These are phyloP conservation scores for Brachypodius melanocephalos DNA, from an alignment of 2,113 vertebrate genomes.

Conservation along the genomic window DNA sequence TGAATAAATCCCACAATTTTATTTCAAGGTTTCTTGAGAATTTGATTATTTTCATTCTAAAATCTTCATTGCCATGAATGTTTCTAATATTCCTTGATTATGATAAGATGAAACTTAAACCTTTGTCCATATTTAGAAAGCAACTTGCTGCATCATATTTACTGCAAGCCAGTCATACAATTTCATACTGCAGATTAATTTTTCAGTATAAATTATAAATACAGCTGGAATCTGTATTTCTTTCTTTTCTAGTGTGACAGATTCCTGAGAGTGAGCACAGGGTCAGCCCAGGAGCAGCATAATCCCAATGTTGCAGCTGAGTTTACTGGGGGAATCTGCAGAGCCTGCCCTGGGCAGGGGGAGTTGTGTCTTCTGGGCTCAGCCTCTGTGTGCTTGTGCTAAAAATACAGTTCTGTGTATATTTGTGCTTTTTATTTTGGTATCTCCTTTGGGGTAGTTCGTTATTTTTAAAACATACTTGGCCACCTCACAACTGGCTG, in stretches of 20 bases:
- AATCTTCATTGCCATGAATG: constrained; percentile 26
- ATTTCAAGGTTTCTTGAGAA: constrained; percentile 20
- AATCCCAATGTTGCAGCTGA: fast-evolving
- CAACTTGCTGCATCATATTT: constrained; percentile 56
- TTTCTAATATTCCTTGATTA: constrained; percentile 52
- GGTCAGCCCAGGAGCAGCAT: not conserved
- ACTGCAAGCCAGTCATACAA: constrained; percentile 58
- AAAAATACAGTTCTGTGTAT: not conserved
- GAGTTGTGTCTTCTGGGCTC: not conserved
- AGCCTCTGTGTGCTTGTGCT: not conserved
- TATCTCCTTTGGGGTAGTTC: not conserved
- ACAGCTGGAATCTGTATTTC: constrained; percentile 33
- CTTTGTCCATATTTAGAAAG: constrained; percentile 66
- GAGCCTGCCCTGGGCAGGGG: not conserved
- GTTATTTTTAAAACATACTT: not conserved
- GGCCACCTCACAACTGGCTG: not conserved
- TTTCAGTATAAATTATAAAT: constrained; percentile 52
- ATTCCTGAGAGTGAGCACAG: not conserved
- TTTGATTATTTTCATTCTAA: constrained; percentile 43
- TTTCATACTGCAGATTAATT: constrained; percentile 55
- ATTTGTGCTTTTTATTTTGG: not conserved
- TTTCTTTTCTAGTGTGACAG: not conserved
- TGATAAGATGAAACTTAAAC: constrained; percentile 26
- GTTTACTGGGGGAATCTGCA: not conserved
- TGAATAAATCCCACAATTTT: not conserved